Evolutionary conservation across 1,140 invertebrate genomes (phyloP).

Genomic region (Drosophila navojoa): DNA sequence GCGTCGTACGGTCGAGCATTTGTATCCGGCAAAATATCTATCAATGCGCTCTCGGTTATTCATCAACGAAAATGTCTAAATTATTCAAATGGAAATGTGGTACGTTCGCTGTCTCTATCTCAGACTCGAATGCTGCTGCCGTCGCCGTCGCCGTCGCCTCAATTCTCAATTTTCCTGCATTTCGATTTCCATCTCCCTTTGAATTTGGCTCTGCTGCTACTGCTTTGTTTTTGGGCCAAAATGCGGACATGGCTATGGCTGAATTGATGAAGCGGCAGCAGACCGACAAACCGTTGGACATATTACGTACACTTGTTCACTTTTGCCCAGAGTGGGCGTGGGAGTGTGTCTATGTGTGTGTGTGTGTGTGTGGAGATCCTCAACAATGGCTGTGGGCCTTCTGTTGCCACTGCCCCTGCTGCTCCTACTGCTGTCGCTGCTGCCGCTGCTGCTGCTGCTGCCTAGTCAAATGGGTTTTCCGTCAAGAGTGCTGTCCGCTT

Average conservation of each 20-base stretch:
- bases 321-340: not conserved
- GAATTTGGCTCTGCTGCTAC: constrained; percentile 29
- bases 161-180: constrained; percentile 9
- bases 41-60: constrained; percentile 80
- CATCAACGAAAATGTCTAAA: constrained; percentile 82
- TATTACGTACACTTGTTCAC: constrained; percentile 48
- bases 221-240: constrained; percentile 45
- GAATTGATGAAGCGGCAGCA: constrained; percentile 76
- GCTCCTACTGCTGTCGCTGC: too few relatives aligned
- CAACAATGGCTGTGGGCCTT: constrained; percentile 52
- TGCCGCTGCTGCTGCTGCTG: not conserved
- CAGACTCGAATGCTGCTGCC: constrained; percentile 39
- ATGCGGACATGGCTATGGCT: constrained; percentile 58
- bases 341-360: not conserved
- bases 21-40: constrained; percentile 62
- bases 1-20: constrained; percentile 11
- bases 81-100: constrained; percentile 81
- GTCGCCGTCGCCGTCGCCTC: not conserved
- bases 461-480: constrained; percentile 57
- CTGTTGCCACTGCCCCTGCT: too few relatives aligned
- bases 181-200: constrained; percentile 32
- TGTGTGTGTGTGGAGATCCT: constrained; percentile 9
- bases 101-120: constrained; percentile 47
- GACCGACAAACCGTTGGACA: constrained; percentile 70
- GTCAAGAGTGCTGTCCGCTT: constrained; percentile 30